Percentiles rank a stretch among this genome's conserved stretches.
Evolutionary conservation across 2,113 vertebrate species (phyloP).

Genomic region (Sigmodon hispidus): DNA sequence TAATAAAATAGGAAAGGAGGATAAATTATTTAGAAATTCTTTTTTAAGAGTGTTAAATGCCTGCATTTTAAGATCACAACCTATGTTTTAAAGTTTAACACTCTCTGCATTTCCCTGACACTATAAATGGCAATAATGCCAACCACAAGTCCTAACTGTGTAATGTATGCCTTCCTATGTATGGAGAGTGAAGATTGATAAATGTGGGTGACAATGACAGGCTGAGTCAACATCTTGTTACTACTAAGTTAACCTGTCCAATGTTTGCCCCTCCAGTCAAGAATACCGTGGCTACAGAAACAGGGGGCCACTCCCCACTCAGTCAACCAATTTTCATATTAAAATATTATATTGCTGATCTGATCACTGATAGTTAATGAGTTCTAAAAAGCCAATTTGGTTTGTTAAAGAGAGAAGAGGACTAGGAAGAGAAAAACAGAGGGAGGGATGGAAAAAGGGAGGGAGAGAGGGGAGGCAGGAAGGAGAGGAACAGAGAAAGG

Average conservation of each 20-base stretch:
- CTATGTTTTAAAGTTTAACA: not conserved
- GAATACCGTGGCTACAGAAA: not conserved
- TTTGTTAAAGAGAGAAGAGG: not conserved
- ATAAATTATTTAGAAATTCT: not conserved
- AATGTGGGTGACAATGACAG: not conserved
- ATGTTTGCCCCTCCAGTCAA: not conserved
- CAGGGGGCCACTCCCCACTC: not conserved
- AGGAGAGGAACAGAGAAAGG: not conserved
- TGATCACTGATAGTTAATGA: not conserved
- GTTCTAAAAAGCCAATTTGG: not conserved
- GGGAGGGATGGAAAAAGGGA: not conserved
- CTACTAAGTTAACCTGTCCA: not conserved
- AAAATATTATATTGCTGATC: not conserved
- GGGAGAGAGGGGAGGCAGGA: too few species aligned
- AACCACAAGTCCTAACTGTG: not conserved
- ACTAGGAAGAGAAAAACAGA: not conserved
- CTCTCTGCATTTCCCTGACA: not conserved
- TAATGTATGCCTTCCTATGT: not conserved
- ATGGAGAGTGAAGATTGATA: not conserved
- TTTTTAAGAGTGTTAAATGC: not conserved
- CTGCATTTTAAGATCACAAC: not conserved
- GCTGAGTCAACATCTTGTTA: not conserved
- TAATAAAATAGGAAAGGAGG: not conserved
- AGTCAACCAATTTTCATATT: not conserved
- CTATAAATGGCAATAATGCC: not conserved